These are phyloP conservation scores for Mactra quadrangularis DNA, from an alignment of 1,140 invertebrate species.

Conservation along the genomic window DNA sequence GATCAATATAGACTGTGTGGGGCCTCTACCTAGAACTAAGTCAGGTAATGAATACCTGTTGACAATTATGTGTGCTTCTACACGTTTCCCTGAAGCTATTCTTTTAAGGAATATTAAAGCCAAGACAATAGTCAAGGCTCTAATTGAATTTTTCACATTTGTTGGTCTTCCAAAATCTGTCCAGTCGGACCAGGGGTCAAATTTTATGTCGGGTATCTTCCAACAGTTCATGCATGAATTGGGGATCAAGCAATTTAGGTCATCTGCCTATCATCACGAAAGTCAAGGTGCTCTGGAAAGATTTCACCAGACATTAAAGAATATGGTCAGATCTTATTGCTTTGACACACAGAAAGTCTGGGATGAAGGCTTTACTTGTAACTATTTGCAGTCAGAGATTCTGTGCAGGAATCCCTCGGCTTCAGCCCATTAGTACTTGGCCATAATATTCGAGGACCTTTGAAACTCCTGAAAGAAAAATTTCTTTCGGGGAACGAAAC, in stretches of 20 bases:
- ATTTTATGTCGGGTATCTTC: conserved; percentile 62
- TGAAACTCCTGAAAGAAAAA: conserved; percentile 60
- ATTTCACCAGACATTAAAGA: no score
- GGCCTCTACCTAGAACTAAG: no score
- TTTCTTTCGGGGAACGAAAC: conserved; percentile 25
- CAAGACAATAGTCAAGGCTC: conserved; percentile 50
- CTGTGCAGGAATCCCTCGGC: conserved; percentile 62
- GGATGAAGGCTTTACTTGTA: conserved; percentile 61
- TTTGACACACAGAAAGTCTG: conserved; percentile 60
- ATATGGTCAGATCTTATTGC: conserved; percentile 52
- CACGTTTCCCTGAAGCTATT: no score
- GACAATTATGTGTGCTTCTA: no score
- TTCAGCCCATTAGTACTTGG: conserved; percentile 64
- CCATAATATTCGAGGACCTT: no score
- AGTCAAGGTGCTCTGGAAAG: conserved; percentile 42
- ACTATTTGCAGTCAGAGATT: conserved; percentile 64
- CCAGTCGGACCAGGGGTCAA: conserved; percentile 57
- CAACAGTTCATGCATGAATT: conserved; percentile 58
- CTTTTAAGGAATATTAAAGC: no score
- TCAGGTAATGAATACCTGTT: no score
- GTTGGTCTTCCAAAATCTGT: conserved; percentile 50
- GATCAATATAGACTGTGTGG: conserved; percentile 61
- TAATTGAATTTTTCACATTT: conserved; percentile 63
- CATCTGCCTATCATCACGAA: conserved; percentile 50
- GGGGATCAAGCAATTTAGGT: conserved; percentile 24